phyloP scores from a whole-genome alignment of 2,888 invertebrate species.

The Limulus polyphemus region DNA sequence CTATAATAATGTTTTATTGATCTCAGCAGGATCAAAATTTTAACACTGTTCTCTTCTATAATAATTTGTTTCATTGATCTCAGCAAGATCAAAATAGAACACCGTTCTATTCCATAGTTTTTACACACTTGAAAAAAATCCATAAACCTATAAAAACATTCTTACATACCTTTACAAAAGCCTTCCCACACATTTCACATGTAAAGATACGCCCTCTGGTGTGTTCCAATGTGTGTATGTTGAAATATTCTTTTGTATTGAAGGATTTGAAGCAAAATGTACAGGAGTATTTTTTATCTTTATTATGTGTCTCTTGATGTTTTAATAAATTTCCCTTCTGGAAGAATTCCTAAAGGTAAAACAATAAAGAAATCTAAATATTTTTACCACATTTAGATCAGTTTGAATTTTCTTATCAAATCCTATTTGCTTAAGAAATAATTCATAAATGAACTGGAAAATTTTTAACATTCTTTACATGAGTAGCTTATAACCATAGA shows the following conservation, averaged over 20 bases:
- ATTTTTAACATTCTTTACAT: too few relatives aligned
- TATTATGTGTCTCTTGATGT: conserved; percentile 37
- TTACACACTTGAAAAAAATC: too few relatives aligned
- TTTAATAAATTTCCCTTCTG: conserved; percentile 39
- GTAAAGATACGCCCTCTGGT: conserved; percentile 32
- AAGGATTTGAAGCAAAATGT: conserved; percentile 37
- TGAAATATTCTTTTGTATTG: conserved; percentile 38
- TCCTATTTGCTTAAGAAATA: too few relatives aligned
- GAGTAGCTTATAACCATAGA: too few relatives aligned
- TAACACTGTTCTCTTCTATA: conserved; percentile 26
- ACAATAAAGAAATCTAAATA: not conserved
- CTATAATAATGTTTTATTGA: too few relatives aligned
- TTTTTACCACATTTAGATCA: too few relatives aligned
- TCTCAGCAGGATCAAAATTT: conserved; percentile 20
- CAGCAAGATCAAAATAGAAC: too few relatives aligned
- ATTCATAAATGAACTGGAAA: too few relatives aligned
- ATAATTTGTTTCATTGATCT: too few relatives aligned
- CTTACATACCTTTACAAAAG: conserved; percentile 34
- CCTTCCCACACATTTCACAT: conserved; percentile 36
- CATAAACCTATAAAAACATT: too few relatives aligned
- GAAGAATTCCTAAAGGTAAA: conserved; percentile 32
- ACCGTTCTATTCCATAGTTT: too few relatives aligned
- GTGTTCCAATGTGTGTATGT: conserved; percentile 38
- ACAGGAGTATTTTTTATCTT: conserved; percentile 29
- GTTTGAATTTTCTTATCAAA: too few relatives aligned